Base-by-base conservation (phyloP, 2,113 vertebrate species). In the Embiotoca jacksoni region DNA sequence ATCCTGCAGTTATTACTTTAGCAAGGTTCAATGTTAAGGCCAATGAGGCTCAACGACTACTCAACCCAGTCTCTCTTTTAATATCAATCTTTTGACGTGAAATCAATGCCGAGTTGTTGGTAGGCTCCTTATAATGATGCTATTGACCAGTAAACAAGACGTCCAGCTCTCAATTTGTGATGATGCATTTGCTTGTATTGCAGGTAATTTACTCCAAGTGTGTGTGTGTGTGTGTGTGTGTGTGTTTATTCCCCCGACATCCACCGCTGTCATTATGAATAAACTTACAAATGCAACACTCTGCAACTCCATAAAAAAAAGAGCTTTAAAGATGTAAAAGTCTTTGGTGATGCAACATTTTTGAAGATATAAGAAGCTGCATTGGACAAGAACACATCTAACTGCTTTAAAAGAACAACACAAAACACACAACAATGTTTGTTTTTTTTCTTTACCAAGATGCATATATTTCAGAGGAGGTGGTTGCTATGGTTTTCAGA, bases 1-100 rank as follows among this genome's bases (percentile, higher is more conserved):
- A 35, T 68, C 57, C 35, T 55, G 58, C 65, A 46, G 37, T 64
- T 79, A 75, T 82, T 63, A 75, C 79, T 84, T 81, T 33, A 60
- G 69, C 50, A 39, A 60, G 39, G 35, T 61, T 72, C 61, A 73
- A 23, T 15, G 31, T 7, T 16, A 7, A 47, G 35, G 14, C 55
- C 44, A 36, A 7, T 31, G 30, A 65, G 52, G 54, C 46, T 64
- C 64, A 63, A 57, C 66, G 39, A 60, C 32, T 1, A 36, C 23
- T 56, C 68, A 44, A 41, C 57, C 66, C 6, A 44, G 57, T 59
- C 37, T 67, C 47, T 70, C 55, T 46, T 13, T 50, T 47, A 31
- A 16, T 54, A 72, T 70, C 67, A 23, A 58, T 52, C 33, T 32
- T 32, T 37, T 57, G 36, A 82, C 36, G 63, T 57, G 63, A 75